Percentiles rank a stretch among this genome's conserved stretches.
phyloP scores from a whole-genome alignment of 2,113 vertebrate genomes.

The Muntiacus muntjak region DNA sequence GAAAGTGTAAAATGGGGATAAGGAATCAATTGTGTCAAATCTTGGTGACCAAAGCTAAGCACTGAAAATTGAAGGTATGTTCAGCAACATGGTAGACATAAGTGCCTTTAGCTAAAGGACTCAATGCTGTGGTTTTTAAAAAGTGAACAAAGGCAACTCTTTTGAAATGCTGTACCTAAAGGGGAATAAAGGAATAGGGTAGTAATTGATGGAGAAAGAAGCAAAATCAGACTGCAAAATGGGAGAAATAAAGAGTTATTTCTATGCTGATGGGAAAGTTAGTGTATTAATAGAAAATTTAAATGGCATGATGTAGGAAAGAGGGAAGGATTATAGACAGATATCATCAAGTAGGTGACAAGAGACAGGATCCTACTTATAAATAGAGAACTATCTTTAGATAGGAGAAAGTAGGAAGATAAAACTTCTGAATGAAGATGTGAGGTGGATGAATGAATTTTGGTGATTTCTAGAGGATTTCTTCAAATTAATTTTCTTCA shows the following conservation, averaged over 20 bases:
- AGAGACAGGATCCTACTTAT: background rate
- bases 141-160: background rate
- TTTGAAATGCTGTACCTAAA: background rate
- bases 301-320: background rate
- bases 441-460: background rate
- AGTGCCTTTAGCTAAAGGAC: background rate
- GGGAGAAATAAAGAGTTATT: background rate
- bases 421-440: background rate
- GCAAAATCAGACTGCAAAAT: background rate
- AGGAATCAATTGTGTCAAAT: background rate
- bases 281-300: background rate
- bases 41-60: background rate
- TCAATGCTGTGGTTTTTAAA: background rate
- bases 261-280: background rate
- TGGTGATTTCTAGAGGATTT: background rate
- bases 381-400: background rate
- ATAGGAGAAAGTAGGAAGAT: background rate
- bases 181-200: background rate
- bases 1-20: background rate
- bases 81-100: background rate
- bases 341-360: background rate
- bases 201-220: background rate
- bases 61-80: background rate
- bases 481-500: background rate
- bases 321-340: background rate